Conservation (phyloP, 2,888 invertebrate species). For the Petrophora chlorosata region DNA sequence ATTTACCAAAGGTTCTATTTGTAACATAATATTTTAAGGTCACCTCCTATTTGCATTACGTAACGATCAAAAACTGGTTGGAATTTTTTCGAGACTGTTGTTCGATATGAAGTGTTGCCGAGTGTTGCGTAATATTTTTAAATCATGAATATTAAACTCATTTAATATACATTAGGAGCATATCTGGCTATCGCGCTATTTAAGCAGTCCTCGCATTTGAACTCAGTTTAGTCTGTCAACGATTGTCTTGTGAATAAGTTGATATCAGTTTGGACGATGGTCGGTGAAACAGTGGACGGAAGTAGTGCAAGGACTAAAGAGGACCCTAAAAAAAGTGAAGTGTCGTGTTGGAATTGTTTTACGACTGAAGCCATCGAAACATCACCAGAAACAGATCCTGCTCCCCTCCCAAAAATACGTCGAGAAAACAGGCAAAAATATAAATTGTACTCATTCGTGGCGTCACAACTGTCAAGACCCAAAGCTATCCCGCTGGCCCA, state of each 20-base stretch:
- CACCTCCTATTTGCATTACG: conserved; percentile 37
- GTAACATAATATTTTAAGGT: conserved; percentile 36
- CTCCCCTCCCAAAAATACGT: conserved; percentile 59
- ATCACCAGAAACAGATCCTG: conserved; percentile 43
- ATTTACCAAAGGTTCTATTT: conserved; percentile 2
- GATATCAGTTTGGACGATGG: conserved; percentile 33
- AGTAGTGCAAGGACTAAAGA: conserved; percentile 40
- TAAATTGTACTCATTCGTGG: conserved; percentile 67
- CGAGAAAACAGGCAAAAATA: conserved; percentile 60
- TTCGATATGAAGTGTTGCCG: conserved; percentile 47
- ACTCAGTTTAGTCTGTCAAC: conserved; percentile 54
- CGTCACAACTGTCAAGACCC: conserved; percentile 64
- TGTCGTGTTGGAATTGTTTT: conserved; percentile 74
- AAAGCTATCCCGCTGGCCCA: conserved; percentile 67
- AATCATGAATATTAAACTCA: conserved; percentile 59
- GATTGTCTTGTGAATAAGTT: conserved; percentile 30
- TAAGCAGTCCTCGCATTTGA: conserved; percentile 50
- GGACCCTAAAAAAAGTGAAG: conserved; percentile 45
- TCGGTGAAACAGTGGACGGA: conserved; percentile 29
- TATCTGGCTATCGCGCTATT: conserved; percentile 54
- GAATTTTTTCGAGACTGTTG: conserved; percentile 43
- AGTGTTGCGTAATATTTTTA: conserved; percentile 55
- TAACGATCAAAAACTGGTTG: conserved; percentile 43
- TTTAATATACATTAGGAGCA: conserved; percentile 62
- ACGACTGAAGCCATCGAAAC: conserved; percentile 46